Evolutionary conservation across 2,797 vertebrate species (phyloP).

Genomic region (Chromobotia macracanthus): DNA sequence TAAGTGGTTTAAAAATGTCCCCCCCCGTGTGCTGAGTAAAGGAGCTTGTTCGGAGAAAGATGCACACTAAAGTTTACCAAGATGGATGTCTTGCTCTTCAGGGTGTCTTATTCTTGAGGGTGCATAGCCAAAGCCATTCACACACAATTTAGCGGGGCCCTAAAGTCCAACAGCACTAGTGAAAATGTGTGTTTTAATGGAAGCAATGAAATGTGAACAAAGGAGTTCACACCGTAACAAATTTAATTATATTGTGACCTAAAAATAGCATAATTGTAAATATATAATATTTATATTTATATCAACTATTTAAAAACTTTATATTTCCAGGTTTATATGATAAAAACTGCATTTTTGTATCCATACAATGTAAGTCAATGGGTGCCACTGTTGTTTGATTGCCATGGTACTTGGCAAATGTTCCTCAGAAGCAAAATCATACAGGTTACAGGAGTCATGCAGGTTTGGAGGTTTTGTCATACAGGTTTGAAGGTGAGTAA

Average conservation of each 20-base stretch:
- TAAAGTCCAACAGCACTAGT: not conserved
- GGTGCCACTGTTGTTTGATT: not conserved
- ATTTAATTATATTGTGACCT: too few relatives aligned
- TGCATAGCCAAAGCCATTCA: conserved; percentile 1
- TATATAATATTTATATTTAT: too few relatives aligned
- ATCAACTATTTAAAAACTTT: not conserved
- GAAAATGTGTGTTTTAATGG: not conserved
- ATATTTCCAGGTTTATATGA: not conserved
- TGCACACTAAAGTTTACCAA: conserved; percentile 14
- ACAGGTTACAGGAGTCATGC: too few relatives aligned
- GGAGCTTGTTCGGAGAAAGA: conserved; percentile 26
- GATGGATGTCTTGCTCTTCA: conserved; percentile 34
- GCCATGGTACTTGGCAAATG: too few relatives aligned
- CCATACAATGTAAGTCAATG: too few relatives aligned
- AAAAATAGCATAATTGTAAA: too few relatives aligned
- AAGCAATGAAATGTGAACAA: not conserved
- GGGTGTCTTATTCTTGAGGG: conserved; percentile 17
- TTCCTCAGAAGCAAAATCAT: not conserved
- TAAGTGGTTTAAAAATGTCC: conserved; percentile 37
- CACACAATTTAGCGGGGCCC: not conserved
- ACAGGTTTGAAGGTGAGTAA: too few relatives aligned
- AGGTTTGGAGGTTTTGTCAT: too few relatives aligned
- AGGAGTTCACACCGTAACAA: too few relatives aligned
- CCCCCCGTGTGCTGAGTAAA: conserved; percentile 23
- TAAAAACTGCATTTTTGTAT: not conserved